Base-by-base conservation (phyloP, 2,113 vertebrate genomes). In the Planiliza haematocheilus region DNA sequence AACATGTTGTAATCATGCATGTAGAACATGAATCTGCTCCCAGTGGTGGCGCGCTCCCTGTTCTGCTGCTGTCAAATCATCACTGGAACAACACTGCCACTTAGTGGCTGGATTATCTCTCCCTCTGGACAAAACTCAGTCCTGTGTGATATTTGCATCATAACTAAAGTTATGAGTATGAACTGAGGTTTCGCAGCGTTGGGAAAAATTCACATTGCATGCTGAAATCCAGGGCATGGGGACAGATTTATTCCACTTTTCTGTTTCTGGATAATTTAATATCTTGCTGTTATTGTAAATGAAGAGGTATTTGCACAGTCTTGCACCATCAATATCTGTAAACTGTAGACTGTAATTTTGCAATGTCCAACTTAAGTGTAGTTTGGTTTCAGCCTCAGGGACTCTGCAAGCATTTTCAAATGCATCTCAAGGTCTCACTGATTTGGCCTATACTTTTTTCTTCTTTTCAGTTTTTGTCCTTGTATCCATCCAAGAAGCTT, bases 31-130 rank as follows among this genome's bases (percentile, higher is more conserved):
- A 68, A 14, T 38, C 5, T n/a, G 61, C 76, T 84, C 76, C 62
- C 41, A 10, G 7, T 20, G 59, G 46, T 53, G 66, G 16, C 0
- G 10, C 50, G 60, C 51, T 57, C 39, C 67, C 16, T 11, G 45
- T 17, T 50, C 12, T 2, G 50, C 21, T 14, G 21, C 6, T 62
- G 63, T 10, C 8, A 13, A 6, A 30, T 73, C 51, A 88, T 83
- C 68, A 60, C 83, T 89, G 86, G 82, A 78, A 62, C 89, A 91
- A 92, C 86, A 91, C 91, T 88, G 90, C 89, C 91, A 60, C 90
- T 87, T 65, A 84, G 91, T 91, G 91, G 91, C 73, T 10, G 66
- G 12, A 74, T 62, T 10, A 3, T 56, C 46, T 21, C 66, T 59
- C 48, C 75, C 70, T 74, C 80, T 62, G 65, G 67, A 70, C 57